phyloP scores from a whole-genome alignment of 2,888 invertebrate species.

The Pantelozetes paolii region DNA sequence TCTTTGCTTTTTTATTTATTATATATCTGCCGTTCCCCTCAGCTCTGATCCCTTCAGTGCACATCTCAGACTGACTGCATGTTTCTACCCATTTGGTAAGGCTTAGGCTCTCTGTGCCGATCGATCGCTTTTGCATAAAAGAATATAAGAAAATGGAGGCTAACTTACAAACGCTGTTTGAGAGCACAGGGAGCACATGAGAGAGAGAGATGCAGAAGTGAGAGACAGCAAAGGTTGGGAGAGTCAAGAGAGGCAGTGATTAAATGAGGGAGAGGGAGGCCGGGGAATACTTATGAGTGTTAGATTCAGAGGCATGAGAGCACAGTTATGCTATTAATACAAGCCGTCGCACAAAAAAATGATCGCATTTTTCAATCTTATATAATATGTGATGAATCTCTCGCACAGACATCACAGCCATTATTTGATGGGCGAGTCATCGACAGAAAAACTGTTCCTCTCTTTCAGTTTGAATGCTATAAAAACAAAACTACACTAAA shows the following conservation, averaged over 20 bases:
- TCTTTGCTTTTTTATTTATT: slow-evolving; percentile 32
- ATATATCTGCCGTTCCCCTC: slow-evolving; percentile 26
- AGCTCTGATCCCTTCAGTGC: slow-evolving; percentile 22
- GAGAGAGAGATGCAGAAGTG: neutral
- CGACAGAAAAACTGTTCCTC: neutral
- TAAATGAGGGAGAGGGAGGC: neutral
- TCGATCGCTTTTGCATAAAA: slow-evolving; percentile 36
- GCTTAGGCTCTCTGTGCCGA: slow-evolving; percentile 22
- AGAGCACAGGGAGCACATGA: slow-evolving; percentile 5
- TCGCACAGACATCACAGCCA: neutral
- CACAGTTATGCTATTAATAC: slow-evolving; percentile 18
- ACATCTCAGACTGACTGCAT: slow-evolving; percentile 31
- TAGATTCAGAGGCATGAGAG: neutral
- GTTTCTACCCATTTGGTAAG: slow-evolving; percentile 15
- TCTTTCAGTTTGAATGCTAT: neutral
- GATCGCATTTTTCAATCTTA: slow-evolving; percentile 5
- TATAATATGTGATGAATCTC: slow-evolving; percentile 21
- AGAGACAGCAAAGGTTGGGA: neutral
- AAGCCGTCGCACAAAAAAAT: slow-evolving; percentile 11
- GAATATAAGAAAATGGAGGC: slow-evolving; percentile 35
- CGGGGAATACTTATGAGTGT: neutral
- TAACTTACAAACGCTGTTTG: slow-evolving; percentile 20
- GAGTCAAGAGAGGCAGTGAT: neutral
- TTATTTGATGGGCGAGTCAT: slow-evolving; percentile 13
- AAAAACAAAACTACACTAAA: neutral